Conservation (phyloP, 2,113 vertebrate genomes). For the Pangasianodon gigas region DNA sequence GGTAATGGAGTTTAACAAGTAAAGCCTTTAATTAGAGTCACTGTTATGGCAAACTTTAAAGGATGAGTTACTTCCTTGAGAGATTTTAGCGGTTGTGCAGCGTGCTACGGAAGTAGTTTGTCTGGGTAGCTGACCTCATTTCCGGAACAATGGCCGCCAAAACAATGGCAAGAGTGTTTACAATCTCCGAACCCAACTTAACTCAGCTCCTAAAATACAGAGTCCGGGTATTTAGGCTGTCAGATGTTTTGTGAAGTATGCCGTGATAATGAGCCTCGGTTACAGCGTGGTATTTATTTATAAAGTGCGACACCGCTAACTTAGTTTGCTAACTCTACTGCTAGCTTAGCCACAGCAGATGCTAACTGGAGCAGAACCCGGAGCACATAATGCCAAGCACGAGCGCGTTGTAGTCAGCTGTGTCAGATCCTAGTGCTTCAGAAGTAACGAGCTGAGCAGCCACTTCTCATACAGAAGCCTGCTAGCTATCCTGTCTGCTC, state of each 20-base stretch:
- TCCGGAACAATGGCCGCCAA: conserved; percentile 53
- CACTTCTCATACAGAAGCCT: neutral
- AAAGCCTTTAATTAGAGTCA: neutral
- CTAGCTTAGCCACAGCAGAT: neutral
- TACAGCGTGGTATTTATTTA: neutral
- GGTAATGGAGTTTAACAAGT: neutral
- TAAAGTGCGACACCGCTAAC: neutral
- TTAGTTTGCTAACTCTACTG: neutral
- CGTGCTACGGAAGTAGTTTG: neutral
- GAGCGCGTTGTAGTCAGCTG: neutral
- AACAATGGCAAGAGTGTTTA: conserved; percentile 44
- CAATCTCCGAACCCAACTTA: neutral
- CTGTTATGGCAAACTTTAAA: neutral
- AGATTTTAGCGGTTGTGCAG: neutral
- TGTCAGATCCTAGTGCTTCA: neutral
- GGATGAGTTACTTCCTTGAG: too few relatives aligned
- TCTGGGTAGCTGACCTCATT: neutral
- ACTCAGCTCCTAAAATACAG: neutral
- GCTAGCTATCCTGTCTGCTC: neutral
- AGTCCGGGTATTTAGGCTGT: neutral
- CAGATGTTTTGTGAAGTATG: neutral
- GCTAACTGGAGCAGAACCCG: neutral
- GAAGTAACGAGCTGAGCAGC: neutral
- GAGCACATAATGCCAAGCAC: neutral
- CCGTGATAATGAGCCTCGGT: neutral